Base-by-base conservation (phyloP, 2,797 vertebrate species). In the Aldrovandia affinis region DNA sequence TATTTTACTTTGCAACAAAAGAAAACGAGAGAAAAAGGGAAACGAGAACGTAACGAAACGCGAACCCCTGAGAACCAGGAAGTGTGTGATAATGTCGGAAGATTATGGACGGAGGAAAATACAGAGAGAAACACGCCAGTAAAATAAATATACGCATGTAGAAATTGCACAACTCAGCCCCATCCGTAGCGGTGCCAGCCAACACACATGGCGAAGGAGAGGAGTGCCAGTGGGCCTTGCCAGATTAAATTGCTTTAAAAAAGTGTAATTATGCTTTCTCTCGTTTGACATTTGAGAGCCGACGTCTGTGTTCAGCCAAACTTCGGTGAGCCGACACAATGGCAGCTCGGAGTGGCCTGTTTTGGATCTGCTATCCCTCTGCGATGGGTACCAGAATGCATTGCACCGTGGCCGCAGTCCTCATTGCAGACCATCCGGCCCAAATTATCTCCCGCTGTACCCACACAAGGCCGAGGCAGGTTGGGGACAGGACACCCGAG, bases 161-260 rank as follows among this genome's bases (percentile, higher is more conserved):
- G 3, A 93, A 93, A 93, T 95, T 94, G 93, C 93, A 92, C 92
- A 94, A 94, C 89, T 91, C 92, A 91, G 89, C 88, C 50, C 30
- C 85, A 84, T 89, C 91, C 89, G 88, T 61, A 85, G 89, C 88
- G 83, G 86, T 92, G 88, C 86, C 87, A 80, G 93, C 90, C 92
- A 92, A 92, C 90, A 93, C 92, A 90, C 92, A 90, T 85, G 86
- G 90, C 84, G 54, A 20, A 61, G 82, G 65, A 70, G 59, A 70
- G 42, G 70, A 65, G 42, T 33, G 61, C 81, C 44, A 52, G 80
- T 2, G 30, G 25, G 39, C 14, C 36, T 55, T 78, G 83, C 52
- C 83, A 83, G 73, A 83, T 47, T 33, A 83, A 77, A 77, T 57
- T 55, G 65, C 63, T 75, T 65, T 52, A 54, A 57, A 75, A 54